These are phyloP conservation scores for Folsomia candida DNA, from an alignment of 2,888 invertebrate genomes.

Conservation along the genomic window DNA sequence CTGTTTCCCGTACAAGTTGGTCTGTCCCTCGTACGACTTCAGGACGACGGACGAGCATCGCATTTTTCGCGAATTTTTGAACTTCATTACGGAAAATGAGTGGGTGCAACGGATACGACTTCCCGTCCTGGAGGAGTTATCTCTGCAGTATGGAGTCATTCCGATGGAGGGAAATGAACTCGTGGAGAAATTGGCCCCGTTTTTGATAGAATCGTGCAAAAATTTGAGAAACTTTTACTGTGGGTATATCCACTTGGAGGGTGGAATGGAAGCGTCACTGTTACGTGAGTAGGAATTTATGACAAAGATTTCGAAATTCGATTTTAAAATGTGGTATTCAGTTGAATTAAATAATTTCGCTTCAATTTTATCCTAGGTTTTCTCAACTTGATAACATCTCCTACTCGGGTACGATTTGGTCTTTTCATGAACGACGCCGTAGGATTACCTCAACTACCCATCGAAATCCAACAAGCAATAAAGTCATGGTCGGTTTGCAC, in stretches of 20 bases:
- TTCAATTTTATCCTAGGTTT: conserved; percentile 35
- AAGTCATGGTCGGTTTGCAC: conserved; percentile 39
- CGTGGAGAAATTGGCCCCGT: conserved; percentile 41
- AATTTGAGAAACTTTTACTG: conserved; percentile 28
- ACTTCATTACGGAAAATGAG: conserved; percentile 30
- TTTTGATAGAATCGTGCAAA: conserved; percentile 29
- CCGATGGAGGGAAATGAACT: conserved; percentile 41
- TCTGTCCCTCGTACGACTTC: conserved; percentile 44
- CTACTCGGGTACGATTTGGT: conserved; percentile 28
- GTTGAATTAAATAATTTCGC: no score
- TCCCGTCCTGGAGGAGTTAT: conserved; percentile 28
- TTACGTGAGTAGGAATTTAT: no score
- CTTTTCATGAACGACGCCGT: conserved; percentile 44
- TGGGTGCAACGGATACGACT: conserved; percentile 37
- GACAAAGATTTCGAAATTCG: no score
- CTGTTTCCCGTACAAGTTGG: conserved; percentile 44
- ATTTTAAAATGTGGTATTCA: no score
- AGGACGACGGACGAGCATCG: conserved; percentile 45
- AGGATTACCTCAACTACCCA: conserved; percentile 18
- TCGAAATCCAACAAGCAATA: conserved; percentile 14
- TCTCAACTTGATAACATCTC: conserved; percentile 11
- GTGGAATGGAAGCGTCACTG: conserved; percentile 32
- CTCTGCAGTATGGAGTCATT: conserved; percentile 45
- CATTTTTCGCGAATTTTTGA: conserved; percentile 45
- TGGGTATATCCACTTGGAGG: conserved; percentile 40